Evolutionary conservation across 2,888 invertebrate genomes (phyloP), one percentile per base, ranked within the genome.

Genomic region (Branchipolynoe longqiensis): DNA sequence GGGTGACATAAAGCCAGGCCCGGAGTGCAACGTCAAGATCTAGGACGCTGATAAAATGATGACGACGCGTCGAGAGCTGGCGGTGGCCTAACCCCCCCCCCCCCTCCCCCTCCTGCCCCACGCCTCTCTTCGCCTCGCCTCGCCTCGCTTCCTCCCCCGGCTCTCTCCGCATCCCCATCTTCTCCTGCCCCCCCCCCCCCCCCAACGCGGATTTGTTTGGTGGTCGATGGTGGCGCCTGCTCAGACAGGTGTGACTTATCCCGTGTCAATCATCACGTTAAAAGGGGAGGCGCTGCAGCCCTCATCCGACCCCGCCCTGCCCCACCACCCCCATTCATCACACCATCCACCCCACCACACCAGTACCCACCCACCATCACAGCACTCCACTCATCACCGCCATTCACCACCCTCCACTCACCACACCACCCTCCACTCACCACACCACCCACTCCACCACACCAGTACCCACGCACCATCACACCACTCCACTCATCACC

Each of bases 241-340:
- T 38, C 38, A 1, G 69, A 69, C 69, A 69, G 69, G 69, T 69
- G 69, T 69, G 69, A 38, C 69, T 69, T 69, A 69, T 38, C 69
- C 38, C 8, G 36, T 69, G 69, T 38, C 69, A 69, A 69, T 69
- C 69, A 69, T 22, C 31, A 18, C 38, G 69, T 69, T 38, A 33
- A 62, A 36, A 38, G 69, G 69, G 69, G 36, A 18, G 38, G 36
- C 18, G 69, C 22, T 0, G 22, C 22, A 1, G 2, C 28, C 62
- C 62, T n/a, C 56, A 56, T 22, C 56, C 56, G 56, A 3, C 56
- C n/a, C 56, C 56, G 3, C 6, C 56, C 56, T 25, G 3, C 3
- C 56, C 56, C 48, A 48, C 48, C 48, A 12, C 48, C 8, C 48
- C 18, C 48, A 48, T 18, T 48, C 48, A 48, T 18, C 18, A 8